phyloP scores from a whole-genome alignment of 2,888 invertebrate species.

The Lampropteryx suffumata region DNA sequence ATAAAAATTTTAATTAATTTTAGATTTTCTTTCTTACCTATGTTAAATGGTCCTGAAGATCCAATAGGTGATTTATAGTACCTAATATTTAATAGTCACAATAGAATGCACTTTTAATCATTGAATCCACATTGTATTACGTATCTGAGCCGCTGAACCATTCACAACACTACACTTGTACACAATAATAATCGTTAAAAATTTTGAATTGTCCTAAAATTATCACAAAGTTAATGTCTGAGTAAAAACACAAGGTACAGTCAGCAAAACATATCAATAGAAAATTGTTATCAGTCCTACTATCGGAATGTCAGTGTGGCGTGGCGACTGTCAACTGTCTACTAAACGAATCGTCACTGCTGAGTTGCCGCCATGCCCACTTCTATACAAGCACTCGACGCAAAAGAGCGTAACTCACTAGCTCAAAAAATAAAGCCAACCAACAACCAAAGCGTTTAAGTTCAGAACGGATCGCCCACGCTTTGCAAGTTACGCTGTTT shows the following conservation, averaged over 20 bases:
- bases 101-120: conserved; percentile 24
- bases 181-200: not conserved
- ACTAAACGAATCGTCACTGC: conserved; percentile 81
- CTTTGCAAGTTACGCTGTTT: conserved; percentile 40
- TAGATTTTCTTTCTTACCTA: conserved; percentile 11
- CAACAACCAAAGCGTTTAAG: conserved; percentile 28
- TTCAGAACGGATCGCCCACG: conserved; percentile 25
- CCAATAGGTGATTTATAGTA: conserved; percentile 9
- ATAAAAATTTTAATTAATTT: not conserved
- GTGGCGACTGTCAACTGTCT: conserved; percentile 83
- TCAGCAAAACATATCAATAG: conserved; percentile 73
- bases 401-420: conserved; percentile 40
- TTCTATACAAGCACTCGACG: conserved; percentile 46
- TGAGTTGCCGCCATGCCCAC: conserved; percentile 80
- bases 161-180: conserved; percentile 60
- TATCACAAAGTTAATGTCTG: conserved; percentile 39
- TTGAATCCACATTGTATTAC: conserved; percentile 27
- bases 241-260: conserved; percentile 53
- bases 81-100: conserved; percentile 9
- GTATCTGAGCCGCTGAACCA: conserved; percentile 21
- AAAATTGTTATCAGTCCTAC: conserved; percentile 76
- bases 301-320: conserved; percentile 82
- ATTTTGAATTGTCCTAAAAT: conserved; percentile 20
- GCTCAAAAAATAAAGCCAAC: conserved; percentile 31
- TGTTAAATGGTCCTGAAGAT: conserved; percentile 10